Conservation (phyloP, 2,888 invertebrate species). For the Epistrophe grossulariae region DNA sequence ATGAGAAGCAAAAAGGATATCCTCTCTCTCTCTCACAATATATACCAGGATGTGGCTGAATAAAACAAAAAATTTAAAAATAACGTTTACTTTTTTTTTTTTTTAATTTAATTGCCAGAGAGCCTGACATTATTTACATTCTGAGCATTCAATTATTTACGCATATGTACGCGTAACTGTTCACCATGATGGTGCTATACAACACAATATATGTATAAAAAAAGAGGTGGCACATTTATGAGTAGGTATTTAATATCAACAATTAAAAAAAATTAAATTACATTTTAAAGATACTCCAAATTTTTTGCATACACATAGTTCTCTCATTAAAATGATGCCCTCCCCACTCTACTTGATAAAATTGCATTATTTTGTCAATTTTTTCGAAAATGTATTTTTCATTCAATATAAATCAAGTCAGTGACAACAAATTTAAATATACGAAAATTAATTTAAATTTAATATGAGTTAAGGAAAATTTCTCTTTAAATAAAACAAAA, state of each 20-base stretch:
- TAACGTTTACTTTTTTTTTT: background rate
- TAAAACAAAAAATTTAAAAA: background rate
- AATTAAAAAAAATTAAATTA: conserved; percentile 18
- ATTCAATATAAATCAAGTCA: background rate
- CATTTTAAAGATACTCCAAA: conserved; percentile 6
- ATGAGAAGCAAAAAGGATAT: conserved; percentile 19
- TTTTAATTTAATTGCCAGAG: conserved; percentile 20
- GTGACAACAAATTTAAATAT: background rate
- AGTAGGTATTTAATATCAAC: conserved; percentile 12
- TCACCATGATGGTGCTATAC: background rate
- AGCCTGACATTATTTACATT: conserved; percentile 45
- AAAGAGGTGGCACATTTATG: background rate
- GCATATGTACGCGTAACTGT: conserved; percentile 5
- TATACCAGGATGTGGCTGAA: conserved; percentile 23
- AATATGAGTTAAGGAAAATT: background rate
- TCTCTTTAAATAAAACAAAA: background rate
- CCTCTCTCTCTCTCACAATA: background rate
- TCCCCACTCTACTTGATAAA: background rate
- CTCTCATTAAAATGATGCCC: background rate
- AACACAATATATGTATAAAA: background rate
- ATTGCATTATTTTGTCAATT: background rate
- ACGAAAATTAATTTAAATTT: background rate
- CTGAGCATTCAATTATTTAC: conserved; percentile 31
- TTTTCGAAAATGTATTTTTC: background rate
- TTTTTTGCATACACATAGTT: background rate